A percentile compares a stretch with the other conserved stretches of the same genome.
phyloP scores from a whole-genome alignment of 2,888 invertebrate genomes.

The Metacarcinus magister region DNA sequence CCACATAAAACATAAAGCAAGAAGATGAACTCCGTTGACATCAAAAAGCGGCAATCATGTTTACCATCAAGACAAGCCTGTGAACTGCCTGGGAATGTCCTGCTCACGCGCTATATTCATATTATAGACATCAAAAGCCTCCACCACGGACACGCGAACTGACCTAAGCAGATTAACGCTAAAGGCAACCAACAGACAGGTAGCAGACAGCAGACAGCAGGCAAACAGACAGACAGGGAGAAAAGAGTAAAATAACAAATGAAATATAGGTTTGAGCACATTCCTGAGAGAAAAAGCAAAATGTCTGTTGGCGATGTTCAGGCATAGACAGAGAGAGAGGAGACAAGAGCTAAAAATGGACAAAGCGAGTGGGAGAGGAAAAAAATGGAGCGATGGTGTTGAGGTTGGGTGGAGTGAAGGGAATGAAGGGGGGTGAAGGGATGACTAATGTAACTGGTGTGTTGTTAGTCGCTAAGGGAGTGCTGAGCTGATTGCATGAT shows the following conservation, averaged over 20 bases:
- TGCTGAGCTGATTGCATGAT: neutral
- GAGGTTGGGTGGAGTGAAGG: neutral
- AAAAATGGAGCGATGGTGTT: no score
- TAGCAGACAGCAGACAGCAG: neutral
- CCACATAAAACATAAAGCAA: neutral
- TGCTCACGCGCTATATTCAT: neutral
- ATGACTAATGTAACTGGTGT: neutral
- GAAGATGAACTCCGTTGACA: neutral
- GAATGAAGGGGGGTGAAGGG: neutral
- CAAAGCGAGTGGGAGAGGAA: no score
- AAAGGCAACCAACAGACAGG: neutral
- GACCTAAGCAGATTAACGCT: neutral
- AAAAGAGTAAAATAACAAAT: neutral
- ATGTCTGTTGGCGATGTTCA: neutral
- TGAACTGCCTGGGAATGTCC: neutral
- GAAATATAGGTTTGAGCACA: constrained; percentile 33
- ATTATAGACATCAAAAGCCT: neutral
- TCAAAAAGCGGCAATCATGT: neutral
- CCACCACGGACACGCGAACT: neutral
- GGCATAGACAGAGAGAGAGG: constrained; percentile 15
- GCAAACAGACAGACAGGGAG: constrained; percentile 29
- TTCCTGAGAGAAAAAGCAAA: neutral
- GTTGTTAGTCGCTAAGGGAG: neutral
- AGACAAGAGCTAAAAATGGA: neutral
- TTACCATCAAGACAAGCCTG: neutral